Base-by-base conservation (phyloP, 2,888 invertebrate species). In the Dynastes tityus region DNA sequence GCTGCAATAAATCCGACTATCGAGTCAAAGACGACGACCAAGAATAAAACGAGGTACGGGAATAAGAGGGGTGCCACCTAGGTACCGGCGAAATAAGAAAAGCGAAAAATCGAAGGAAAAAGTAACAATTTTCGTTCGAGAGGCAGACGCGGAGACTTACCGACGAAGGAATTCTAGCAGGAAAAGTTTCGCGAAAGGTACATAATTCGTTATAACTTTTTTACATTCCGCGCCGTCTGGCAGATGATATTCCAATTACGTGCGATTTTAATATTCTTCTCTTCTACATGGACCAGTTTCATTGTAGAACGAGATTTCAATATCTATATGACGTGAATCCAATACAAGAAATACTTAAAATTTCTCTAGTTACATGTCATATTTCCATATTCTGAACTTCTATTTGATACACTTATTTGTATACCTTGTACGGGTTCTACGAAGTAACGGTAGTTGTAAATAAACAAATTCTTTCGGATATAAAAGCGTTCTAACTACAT, bases 221-320 rank as follows among this genome's bases (percentile, higher is more conserved):
- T 45, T 67, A 67, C 13, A 45, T 67, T 67, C 65, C 40, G 45
- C 45, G 40, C 65, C 65, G 65, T 45, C 65, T 67, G 65, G 65
- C 65, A 40, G 65, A 67, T 67, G 65, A 67, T 67, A 67, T 67
- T 45, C 65, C 65, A 67, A 67, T 67, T 67, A 67, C 45, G 45
- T 45, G n/a, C 65, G 65, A 65, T 40, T 32, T 58, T 58, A 58
- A 58, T 58, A 58, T 58, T 58, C 55, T 58, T 8, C 55, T 58
- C 22, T 58, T 22, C 55, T 58, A 22, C 22, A 8, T 45, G 22
- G 55, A 22, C 22, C 2, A 22, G 22, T 55, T 55, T 13, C 13
- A n/a, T 16, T 55, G 6, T n/a, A 16, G 22, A 8, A 58, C 22
- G 22, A 58, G 22, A 58, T 16, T 58, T 58, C 55, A 58, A 58